Evolutionary conservation across 2,113 vertebrate species (phyloP), one percentile per base, ranked within the genome.

Genomic region (Lagopus muta): DNA sequence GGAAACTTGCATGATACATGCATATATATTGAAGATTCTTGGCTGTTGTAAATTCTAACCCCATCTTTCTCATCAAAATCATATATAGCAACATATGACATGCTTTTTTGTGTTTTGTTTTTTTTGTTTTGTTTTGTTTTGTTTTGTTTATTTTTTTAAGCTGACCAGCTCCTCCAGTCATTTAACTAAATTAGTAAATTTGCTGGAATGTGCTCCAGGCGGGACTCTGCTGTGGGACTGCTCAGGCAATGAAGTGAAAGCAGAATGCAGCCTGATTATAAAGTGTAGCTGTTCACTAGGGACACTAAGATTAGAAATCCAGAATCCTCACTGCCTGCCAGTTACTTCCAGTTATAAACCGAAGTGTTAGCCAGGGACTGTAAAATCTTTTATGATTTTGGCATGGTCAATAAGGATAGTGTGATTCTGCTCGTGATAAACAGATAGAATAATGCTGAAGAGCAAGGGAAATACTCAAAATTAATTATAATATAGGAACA

Each of bases 1-100:
- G 60, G 17, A 52, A 4, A 93, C 94, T 90, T 91, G 45, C 85
- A 91, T 94, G 94, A 95, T 83, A 21, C 32, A 96, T 95, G 90
- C 61, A 94, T 90, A 95, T 83, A 10, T 81, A 77, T 40, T 90
- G 76, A 91, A 88, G 66, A 88, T 28, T 60, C 55, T 93, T 85
- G 47, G 78, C 55, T 89, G 38, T 47, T 89, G 60, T 20, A 82
- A 92, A 89, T 89, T 95, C 75, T 73, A 82, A 70, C 84, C 89
- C 50, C 42, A 55, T 65, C 45, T 47, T 85, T 86, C 82, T 74
- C 50, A 91, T 80, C 78, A 55, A 92, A 87, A 77, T 82, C 54
- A 87, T 79, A 94, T 22, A 67, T 20, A 70, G 50, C 36, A 89
- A 48, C 79, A 80, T 62, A 36, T 72, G 22, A 15, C 24, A 11